A percentile compares a stretch with the other conserved stretches of the same genome.
Conservation (phyloP, 2,888 invertebrate genomes). For the Drosophila rubida region DNA sequence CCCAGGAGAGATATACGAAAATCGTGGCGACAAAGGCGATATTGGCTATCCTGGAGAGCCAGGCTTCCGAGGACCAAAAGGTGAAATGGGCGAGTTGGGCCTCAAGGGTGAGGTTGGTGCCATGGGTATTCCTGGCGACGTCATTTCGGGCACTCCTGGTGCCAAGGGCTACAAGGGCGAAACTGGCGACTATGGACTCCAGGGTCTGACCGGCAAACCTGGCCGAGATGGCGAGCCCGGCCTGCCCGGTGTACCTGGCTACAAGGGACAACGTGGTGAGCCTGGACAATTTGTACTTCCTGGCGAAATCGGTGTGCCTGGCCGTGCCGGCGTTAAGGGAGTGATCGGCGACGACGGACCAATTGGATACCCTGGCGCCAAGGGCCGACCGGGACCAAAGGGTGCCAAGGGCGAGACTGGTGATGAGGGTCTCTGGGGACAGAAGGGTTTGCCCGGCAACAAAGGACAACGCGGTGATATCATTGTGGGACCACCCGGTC, state of each 20-base stretch:
- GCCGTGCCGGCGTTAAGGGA: conserved; percentile 85
- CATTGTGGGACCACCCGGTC: conserved; percentile 82
- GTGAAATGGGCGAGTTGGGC: conserved; percentile 86
- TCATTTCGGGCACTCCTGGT: conserved; percentile 87
- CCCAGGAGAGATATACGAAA: conserved; percentile 86
- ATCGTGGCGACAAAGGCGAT: conserved; percentile 85
- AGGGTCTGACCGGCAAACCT: conserved; percentile 87
- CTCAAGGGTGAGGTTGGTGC: conserved; percentile 86
- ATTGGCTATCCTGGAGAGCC: conserved; percentile 84
- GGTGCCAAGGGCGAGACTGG: conserved; percentile 88
- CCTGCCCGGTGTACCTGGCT: conserved; percentile 79
- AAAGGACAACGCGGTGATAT: conserved; percentile 85
- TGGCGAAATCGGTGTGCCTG: conserved; percentile 84
- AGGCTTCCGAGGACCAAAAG: conserved; percentile 88
- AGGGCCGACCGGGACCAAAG: conserved; percentile 85
- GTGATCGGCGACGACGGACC: conserved; percentile 85
- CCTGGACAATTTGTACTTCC: conserved; percentile 81
- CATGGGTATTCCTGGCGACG: conserved; percentile 85
- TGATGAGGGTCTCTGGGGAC: conserved; percentile 86
- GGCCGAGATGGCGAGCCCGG: conserved; percentile 86
- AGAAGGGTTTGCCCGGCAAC: conserved; percentile 87
- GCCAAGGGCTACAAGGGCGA: conserved; percentile 89
- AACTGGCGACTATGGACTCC: conserved; percentile 88
- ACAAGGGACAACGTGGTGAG: conserved; percentile 85
- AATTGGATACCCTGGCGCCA: conserved; percentile 85